Evolutionary conservation across 2,113 vertebrate species (phyloP), one percentile per base, ranked within the genome.

Genomic region (Hymenochirus boettgeri): DNA sequence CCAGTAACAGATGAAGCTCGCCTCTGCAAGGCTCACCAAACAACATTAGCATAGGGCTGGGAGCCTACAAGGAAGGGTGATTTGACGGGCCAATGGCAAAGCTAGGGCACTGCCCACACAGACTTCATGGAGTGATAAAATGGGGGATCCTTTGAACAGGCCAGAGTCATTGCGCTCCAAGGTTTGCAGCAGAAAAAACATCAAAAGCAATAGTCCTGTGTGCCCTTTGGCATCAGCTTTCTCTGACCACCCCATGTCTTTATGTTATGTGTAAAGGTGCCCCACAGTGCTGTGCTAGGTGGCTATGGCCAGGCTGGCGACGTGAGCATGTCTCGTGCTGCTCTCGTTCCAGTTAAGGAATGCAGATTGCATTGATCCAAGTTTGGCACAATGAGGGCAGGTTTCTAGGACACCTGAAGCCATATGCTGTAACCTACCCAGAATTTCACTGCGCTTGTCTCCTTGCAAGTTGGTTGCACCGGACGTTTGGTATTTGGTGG

Each of bases 1-100:
- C 89, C 18, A 85, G 86, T 70, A 89, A 84, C 77, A 93, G 91
- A 84, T 94, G 85, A 93, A n/a, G n/a, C n/a, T n/a, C n/a, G n/a
- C 26, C 6, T 48, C 35, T 47, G 46, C 55, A 39, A 26, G 17
- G n/a, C 10, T 15, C 19, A 47, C 47, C 65, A 33, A 59, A 52
- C 56, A 18, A 31, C 4, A 26, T 39, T 22, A 35, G 57, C 55
- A 54, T 46, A 22, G 18, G 31, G 56, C 47, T 26, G 47, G 57
- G 56, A 25, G 55, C 27, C 62, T 55, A n/a, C 52, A 47, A 29
- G 35, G 42, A 21, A 24, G 39, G 11, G 26, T 39, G 60, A 24
- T n/a, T n/a, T n/a, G 51, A 64, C 35, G 62, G 65, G 65, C 22
- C 45, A 51, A n/a, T 33, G 59, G 65, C 65, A 59, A 60, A 26